Conservation (phyloP, 2,888 invertebrate species). For the Eristalis intricaria region DNA sequence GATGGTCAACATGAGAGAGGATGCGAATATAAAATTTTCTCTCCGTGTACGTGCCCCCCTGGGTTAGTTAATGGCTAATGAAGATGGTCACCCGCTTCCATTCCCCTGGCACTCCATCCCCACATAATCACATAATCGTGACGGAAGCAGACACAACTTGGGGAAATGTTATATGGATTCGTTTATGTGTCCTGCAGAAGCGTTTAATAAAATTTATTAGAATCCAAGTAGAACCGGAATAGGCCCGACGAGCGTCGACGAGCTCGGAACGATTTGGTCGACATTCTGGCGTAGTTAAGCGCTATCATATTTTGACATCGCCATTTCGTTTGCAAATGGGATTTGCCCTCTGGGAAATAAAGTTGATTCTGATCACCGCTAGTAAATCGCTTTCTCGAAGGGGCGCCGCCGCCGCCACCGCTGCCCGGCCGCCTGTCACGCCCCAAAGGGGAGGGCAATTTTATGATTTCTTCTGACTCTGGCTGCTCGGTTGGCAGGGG, state of each 20-base stretch:
- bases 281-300: constrained; percentile 49
- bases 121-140: constrained; percentile 71
- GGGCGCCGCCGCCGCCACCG: neutral
- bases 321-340: constrained; percentile 53
- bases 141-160: constrained; percentile 58
- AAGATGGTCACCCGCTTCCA: constrained; percentile 49
- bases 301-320: constrained; percentile 64
- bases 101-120: neutral
- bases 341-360: constrained; percentile 63
- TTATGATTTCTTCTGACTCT: constrained; percentile 16
- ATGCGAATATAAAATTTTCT: constrained; percentile 53
- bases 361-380: constrained; percentile 62
- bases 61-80: constrained; percentile 62
- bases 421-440: too few relatives aligned
- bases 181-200: constrained; percentile 70
- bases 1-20: constrained; percentile 21
- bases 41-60: constrained; percentile 53
- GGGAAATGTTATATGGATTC: constrained; percentile 63
- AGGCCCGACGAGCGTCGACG: constrained; percentile 11
- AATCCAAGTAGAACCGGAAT: constrained; percentile 64
- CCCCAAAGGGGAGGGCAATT: neutral
- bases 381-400: constrained; percentile 27
- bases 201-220: constrained; percentile 72
- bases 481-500: neutral
- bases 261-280: constrained; percentile 47